These are phyloP conservation scores for Leuctra nigra DNA, from an alignment of 2,888 invertebrate species.

Conservation along the genomic window DNA sequence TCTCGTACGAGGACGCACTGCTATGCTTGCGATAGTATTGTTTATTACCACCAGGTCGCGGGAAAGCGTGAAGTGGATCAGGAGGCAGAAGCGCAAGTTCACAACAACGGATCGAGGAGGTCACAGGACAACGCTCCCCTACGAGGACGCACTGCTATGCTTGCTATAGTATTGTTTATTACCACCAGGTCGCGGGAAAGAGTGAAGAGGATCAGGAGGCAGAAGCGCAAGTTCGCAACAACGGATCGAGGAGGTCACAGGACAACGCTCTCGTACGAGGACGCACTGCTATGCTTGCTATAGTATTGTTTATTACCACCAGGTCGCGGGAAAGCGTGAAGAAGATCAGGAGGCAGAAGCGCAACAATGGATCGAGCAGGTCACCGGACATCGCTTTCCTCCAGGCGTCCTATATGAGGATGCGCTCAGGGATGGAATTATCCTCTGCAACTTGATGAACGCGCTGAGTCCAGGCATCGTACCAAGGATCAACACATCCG, in stretches of 20 bases:
- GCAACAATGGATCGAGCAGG: slow-evolving; percentile 77
- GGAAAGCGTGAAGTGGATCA: slow-evolving; percentile 76
- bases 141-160: slow-evolving; percentile 72
- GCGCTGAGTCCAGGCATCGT: slow-evolving; percentile 77
- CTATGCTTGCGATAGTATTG: too few relatives aligned
- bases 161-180: too few relatives aligned
- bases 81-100: slow-evolving; percentile 75
- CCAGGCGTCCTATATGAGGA: slow-evolving; percentile 65
- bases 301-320: too few relatives aligned
- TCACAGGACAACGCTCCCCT: slow-evolving; percentile 67
- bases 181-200: slow-evolving; percentile 74
- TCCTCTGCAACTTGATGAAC: slow-evolving; percentile 87
- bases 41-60: too few relatives aligned
- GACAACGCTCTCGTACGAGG: slow-evolving; percentile 69
- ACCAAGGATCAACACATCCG: slow-evolving; percentile 72
- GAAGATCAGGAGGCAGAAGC: slow-evolving; percentile 74
- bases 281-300: too few relatives aligned
- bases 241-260: slow-evolving; percentile 79
- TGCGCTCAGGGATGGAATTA: slow-evolving; percentile 73
- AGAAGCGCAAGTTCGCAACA: slow-evolving; percentile 75
- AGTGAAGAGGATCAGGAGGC: slow-evolving; percentile 70
- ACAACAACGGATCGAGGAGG: slow-evolving; percentile 79
- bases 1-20: too few relatives aligned
- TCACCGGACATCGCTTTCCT: slow-evolving; percentile 72
- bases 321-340: slow-evolving; percentile 78